phyloP scores from a whole-genome alignment of 2,797 vertebrate genomes.

The Periparus ater region DNA sequence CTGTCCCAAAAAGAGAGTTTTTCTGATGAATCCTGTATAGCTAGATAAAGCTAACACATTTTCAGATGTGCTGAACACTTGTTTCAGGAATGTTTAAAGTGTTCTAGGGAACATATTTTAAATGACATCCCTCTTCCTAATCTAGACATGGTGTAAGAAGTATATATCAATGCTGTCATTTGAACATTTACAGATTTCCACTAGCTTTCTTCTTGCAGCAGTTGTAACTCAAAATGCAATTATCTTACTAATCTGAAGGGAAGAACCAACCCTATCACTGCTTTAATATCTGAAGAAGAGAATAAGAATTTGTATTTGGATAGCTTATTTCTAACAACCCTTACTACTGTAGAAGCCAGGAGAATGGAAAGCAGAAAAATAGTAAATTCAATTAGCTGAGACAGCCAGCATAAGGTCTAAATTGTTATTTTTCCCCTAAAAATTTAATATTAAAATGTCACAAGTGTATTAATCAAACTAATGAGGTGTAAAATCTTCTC shows the following conservation, averaged over 20 bases:
- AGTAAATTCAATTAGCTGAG: not conserved
- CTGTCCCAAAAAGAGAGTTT: not conserved
- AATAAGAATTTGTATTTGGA: not conserved
- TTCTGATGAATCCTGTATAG: not conserved
- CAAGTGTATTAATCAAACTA: not conserved
- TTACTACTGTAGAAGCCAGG: not conserved
- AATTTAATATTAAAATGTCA: not conserved
- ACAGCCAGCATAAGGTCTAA: not conserved
- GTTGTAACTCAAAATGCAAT: not conserved
- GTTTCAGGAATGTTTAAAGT: not conserved
- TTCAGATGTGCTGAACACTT: constrained; percentile 11
- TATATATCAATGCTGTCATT: not conserved
- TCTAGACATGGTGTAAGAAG: not conserved
- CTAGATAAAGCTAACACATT: constrained; percentile 10
- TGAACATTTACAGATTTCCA: not conserved
- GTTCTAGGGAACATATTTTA: constrained; percentile 42
- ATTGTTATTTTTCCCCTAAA: not conserved
- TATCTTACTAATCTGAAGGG: not conserved
- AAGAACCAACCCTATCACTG: not conserved
- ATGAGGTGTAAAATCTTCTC: not conserved
- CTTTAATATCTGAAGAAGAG: not conserved
- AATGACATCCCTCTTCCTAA: constrained; percentile 16
- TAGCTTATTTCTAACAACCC: not conserved
- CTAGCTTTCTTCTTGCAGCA: not conserved
- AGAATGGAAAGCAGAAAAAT: not conserved